Conservation (phyloP, 2,888 invertebrate genomes). For the Phortica magna region DNA sequence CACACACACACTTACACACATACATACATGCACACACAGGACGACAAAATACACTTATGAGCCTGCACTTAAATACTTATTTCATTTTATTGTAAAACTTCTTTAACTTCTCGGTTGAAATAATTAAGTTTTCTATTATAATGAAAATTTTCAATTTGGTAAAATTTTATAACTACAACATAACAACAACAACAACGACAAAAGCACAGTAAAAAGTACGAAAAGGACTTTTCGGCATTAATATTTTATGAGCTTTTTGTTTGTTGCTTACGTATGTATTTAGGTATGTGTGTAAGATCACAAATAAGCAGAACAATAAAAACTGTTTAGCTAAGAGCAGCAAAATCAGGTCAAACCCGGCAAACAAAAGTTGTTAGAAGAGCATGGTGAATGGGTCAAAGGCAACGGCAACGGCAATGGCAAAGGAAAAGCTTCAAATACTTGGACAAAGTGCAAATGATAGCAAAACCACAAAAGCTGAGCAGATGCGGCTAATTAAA, state of each 20-base stretch:
- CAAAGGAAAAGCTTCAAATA: conserved; percentile 32
- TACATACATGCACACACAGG: not conserved
- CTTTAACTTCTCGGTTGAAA: conserved; percentile 29
- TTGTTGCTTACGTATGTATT: not conserved
- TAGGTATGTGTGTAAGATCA: not conserved
- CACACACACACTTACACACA: not conserved
- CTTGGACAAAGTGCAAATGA: conserved; percentile 58
- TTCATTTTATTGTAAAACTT: not conserved
- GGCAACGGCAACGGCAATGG: not conserved
- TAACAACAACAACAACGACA: not conserved
- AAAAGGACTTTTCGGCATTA: conserved; percentile 11
- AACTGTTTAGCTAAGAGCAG: not conserved
- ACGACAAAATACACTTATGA: not conserved
- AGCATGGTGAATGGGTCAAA: too few relatives aligned
- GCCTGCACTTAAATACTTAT: not conserved
- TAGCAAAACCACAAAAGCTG: conserved; percentile 43
- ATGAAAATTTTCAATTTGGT: conserved; percentile 60
- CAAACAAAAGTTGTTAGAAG: too few relatives aligned
- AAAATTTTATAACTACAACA: not conserved
- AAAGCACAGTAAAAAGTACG: not conserved
- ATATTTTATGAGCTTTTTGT: conserved; percentile 1
- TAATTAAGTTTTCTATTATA: conserved; percentile 58
- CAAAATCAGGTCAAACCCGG: not conserved
- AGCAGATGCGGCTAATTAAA: conserved; percentile 66
- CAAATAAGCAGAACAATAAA: not conserved